phyloP scores from a whole-genome alignment of 2,888 invertebrate species.

The Drosophila anomalata region DNA sequence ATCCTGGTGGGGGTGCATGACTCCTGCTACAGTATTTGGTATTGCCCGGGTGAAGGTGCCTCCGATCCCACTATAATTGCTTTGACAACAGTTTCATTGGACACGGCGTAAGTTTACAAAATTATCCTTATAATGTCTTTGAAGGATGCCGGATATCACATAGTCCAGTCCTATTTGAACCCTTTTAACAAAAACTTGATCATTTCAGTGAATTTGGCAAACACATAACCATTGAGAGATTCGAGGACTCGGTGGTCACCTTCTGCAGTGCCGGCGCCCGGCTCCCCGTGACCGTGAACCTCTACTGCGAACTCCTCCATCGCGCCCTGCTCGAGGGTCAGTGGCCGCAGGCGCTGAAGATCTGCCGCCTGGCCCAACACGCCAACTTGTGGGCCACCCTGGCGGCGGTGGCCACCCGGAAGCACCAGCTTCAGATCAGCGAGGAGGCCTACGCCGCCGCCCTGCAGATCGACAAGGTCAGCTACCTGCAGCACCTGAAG shows the following conservation, averaged over 20 bases:
- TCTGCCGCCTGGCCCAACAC: conserved; percentile 86
- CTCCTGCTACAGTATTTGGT: conserved; percentile 91
- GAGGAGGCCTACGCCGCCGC: conserved; percentile 98
- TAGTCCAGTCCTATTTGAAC: neutral
- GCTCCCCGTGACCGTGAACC: conserved; percentile 84
- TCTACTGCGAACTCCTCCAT: conserved; percentile 85
- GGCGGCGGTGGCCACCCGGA: conserved; percentile 95
- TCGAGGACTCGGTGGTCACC: conserved; percentile 93
- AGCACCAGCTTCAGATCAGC: conserved; percentile 93
- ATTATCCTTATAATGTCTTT: too few species aligned
- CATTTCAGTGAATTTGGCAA: conserved; percentile 92
- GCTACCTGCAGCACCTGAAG: conserved; percentile 92
- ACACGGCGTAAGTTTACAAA: conserved; percentile 82
- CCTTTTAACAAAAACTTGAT: neutral
- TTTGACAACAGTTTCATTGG: conserved; percentile 85
- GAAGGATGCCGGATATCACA: neutral
- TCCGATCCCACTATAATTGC: conserved; percentile 89
- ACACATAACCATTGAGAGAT: conserved; percentile 91
- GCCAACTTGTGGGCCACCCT: conserved; percentile 96
- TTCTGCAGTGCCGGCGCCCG: conserved; percentile 95
- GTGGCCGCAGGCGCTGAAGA: conserved; percentile 93
- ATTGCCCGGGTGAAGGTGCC: conserved; percentile 90
- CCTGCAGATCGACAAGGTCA: conserved; percentile 93
- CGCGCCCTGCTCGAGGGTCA: conserved; percentile 89
- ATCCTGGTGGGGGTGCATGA: conserved; percentile 92